phyloP scores from a whole-genome alignment of 2,888 invertebrate genomes.

The Tinea pellionella region DNA sequence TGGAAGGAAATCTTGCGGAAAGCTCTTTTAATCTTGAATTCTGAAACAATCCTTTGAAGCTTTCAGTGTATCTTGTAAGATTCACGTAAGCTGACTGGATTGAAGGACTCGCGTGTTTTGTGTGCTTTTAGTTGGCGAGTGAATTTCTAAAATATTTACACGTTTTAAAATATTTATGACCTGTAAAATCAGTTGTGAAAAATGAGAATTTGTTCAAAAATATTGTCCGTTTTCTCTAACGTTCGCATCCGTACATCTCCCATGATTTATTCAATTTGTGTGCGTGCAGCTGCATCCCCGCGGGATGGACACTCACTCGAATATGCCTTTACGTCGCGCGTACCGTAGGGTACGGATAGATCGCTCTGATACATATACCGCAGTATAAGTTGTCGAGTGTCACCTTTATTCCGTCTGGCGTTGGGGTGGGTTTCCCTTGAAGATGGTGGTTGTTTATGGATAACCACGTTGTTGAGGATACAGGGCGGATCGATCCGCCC shows the following conservation, averaged over 20 bases:
- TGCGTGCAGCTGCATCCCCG: conserved; percentile 63
- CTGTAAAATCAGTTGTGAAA: background rate
- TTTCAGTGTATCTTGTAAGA: background rate
- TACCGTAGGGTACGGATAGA: conserved; percentile 7
- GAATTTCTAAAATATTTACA: no score
- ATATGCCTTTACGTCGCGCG: conserved; percentile 5
- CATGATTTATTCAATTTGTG: conserved; percentile 61
- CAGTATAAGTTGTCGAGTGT: background rate
- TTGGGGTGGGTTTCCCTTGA: background rate
- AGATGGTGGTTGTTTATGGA: background rate
- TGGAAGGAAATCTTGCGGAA: conserved; percentile 22
- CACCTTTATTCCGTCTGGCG: background rate
- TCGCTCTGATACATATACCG: background rate
- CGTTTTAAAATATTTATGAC: background rate
- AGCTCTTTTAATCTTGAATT: conserved; percentile 24
- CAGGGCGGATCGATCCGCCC: conserved; percentile 54
- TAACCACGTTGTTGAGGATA: background rate
- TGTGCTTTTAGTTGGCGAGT: background rate
- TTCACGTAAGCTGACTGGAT: conserved; percentile 3
- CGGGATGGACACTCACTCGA: conserved; percentile 32
- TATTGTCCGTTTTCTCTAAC: conserved; percentile 50
- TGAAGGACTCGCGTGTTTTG: background rate
- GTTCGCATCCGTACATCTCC: conserved; percentile 56
- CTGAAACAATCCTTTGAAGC: conserved; percentile 42
- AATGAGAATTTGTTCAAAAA: conserved; percentile 23